These are phyloP conservation scores for Symphodus melops DNA, from an alignment of 2,113 vertebrate species.

Conservation along the genomic window DNA sequence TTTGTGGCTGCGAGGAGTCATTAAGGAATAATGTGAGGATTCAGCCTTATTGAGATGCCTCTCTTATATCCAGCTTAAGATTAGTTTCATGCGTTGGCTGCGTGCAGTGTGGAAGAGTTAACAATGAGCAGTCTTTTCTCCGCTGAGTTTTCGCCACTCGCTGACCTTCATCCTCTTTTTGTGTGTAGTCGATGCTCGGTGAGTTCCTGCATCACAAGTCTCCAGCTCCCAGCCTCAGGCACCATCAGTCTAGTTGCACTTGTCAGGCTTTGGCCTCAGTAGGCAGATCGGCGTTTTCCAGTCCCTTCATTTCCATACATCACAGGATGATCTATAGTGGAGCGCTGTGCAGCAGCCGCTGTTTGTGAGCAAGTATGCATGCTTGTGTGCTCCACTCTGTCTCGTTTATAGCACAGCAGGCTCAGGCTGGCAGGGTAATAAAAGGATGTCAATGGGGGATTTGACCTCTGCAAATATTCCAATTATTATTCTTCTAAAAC, in stretches of 20 bases:
- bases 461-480: constrained; percentile 76
- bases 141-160: constrained; percentile 1
- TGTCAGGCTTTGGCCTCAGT: constrained; percentile 45
- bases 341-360: constrained; percentile 3
- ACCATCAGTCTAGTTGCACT: constrained; percentile 47
- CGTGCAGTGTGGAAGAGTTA: constrained; percentile 25
- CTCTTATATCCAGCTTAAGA: constrained; percentile 18
- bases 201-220: constrained; percentile 22
- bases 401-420: constrained; percentile 71
- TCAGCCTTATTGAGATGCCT: constrained; percentile 23
- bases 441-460: constrained; percentile 71
- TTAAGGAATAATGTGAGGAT: constrained; percentile 43
- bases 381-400: constrained; percentile 45
- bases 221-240: constrained; percentile 18
- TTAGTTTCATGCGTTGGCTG: constrained; percentile 33
- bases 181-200: constrained; percentile 11
- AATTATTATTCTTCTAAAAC: constrained; percentile 71
- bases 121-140: constrained; percentile 14
- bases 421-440: constrained; percentile 69
- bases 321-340: constrained; percentile 52
- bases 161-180: constrained; percentile 40
- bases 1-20: constrained; percentile 27
- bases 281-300: constrained; percentile 38
- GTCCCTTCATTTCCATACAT: constrained; percentile 61
- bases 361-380: constrained; percentile 41